phyloP scores from a whole-genome alignment of 2,797 vertebrate genomes.

The Crocidura indochinensis region DNA sequence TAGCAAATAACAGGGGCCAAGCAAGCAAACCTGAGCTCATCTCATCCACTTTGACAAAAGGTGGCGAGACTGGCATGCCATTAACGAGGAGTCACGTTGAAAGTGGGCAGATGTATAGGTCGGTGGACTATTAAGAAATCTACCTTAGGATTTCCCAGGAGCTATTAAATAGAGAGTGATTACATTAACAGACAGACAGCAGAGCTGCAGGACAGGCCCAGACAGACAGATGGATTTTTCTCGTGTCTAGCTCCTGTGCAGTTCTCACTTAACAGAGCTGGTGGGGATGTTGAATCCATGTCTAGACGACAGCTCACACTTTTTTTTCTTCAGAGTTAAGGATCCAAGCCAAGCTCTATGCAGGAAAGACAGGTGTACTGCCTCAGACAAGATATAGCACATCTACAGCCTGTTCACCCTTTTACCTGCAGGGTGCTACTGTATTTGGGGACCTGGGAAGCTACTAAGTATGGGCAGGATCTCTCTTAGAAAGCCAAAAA shows the following conservation, averaged over 20 bases:
- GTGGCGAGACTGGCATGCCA: background rate
- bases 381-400: background rate
- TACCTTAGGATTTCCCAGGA: background rate
- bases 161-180: background rate
- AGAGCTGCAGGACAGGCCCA: background rate
- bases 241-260: background rate
- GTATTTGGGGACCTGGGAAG: too few species aligned
- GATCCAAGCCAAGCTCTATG: too few species aligned
- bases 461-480: too few species aligned
- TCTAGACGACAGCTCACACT: background rate
- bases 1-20: background rate
- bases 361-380: background rate
- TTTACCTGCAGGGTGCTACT: too few species aligned
- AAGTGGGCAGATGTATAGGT: background rate
- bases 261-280: background rate
- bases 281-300: background rate
- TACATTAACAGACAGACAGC: background rate
- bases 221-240: background rate
- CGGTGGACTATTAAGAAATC: background rate
- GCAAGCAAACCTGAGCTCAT: background rate
- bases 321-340: too few species aligned
- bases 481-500: background rate
- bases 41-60: background rate
- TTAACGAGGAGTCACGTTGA: background rate
- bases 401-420: background rate